A percentile compares a stretch with the other conserved stretches of the same genome.
phyloP scores from a whole-genome alignment of 2,888 invertebrate species.

The Nephrotoma flavescens region DNA sequence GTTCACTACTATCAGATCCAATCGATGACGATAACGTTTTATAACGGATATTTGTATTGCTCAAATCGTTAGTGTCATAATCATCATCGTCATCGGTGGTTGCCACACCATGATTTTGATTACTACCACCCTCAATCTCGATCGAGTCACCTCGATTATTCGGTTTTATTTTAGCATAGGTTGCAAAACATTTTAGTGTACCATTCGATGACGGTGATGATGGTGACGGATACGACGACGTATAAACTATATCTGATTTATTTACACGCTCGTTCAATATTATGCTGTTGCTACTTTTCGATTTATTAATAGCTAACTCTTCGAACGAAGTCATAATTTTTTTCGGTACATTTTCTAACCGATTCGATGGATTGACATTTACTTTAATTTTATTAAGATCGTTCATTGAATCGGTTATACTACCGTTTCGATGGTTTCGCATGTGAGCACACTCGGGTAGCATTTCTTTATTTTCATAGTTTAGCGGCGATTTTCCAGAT shows the following conservation, averaged over 20 bases:
- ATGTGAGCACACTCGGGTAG: constrained; percentile 14
- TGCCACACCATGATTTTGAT: background rate
- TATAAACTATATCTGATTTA: background rate
- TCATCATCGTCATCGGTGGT: constrained; percentile 12
- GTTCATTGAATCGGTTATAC: background rate
- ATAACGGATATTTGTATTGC: constrained; percentile 12
- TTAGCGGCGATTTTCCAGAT: constrained; percentile 14
- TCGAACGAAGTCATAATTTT: constrained; percentile 17
- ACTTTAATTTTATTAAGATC: constrained; percentile 1
- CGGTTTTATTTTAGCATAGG: background rate
- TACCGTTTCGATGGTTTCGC: constrained; percentile 1
- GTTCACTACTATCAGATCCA: constrained; percentile 8
- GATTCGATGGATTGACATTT: background rate
- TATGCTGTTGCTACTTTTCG: background rate
- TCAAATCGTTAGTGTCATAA: background rate
- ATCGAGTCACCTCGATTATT: background rate
- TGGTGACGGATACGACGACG: background rate
- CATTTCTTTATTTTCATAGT: constrained; percentile 6
- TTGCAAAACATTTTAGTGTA: background rate
- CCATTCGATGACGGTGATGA: background rate
- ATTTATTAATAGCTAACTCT: constrained; percentile 11
- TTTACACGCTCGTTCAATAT: background rate
- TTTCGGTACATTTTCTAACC: background rate
- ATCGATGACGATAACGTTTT: constrained; percentile 11
- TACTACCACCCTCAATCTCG: background rate